Evolutionary conservation across 1,140 invertebrate species (phyloP), one percentile per base, ranked within the genome.

Genomic region (Micrasema minimum): DNA sequence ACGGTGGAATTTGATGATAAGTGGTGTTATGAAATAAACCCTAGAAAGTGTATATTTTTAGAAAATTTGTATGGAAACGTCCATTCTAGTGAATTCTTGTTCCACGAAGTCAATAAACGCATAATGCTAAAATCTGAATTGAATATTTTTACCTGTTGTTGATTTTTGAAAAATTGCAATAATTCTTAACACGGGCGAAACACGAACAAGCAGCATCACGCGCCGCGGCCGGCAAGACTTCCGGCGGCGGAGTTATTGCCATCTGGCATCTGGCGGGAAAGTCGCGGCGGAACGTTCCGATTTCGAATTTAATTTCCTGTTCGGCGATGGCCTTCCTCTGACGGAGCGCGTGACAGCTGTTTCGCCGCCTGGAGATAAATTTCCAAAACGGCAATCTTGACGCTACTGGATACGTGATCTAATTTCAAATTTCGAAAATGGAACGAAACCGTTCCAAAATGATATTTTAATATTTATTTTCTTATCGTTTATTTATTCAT

Each of bases 291-390:
- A 55, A 23, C n/a, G 51, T 37, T 35, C 38, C 57, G 57, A 61
- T 61, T 61, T 23, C 14, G 20, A 16, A 61, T 61, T 61, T 61
- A 61, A 61, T 61, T 61, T 61, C 57, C 57, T 41, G 57, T 43
- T 11, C 35, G 14, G 35, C 22, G 57, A 61, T 61, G 57, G 41
- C 35, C 31, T 26, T 16, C 14, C 57, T 43, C 57, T 61, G 35
- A 43, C 35, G 57, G 22, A 61, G 38, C 35, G 53, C 53, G 57
- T 41, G 35, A 61, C 57, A 61, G 35, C 57, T 61, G 35, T 43
- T 35, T 55, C 51, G 51, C 51, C 11, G 23, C 11, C 10, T 12
- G 23, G 23, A 55, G 51, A 55, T 55, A 55, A 55, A 55, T 55
- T 55, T 55, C 23, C 51, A 31, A 55, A 55, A 31, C 26, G 10